A percentile compares a stretch with the other conserved stretches of the same genome.
These are phyloP conservation scores for Chymomyza caudatula DNA, from an alignment of 2,888 invertebrate genomes.

Conservation along the genomic window DNA sequence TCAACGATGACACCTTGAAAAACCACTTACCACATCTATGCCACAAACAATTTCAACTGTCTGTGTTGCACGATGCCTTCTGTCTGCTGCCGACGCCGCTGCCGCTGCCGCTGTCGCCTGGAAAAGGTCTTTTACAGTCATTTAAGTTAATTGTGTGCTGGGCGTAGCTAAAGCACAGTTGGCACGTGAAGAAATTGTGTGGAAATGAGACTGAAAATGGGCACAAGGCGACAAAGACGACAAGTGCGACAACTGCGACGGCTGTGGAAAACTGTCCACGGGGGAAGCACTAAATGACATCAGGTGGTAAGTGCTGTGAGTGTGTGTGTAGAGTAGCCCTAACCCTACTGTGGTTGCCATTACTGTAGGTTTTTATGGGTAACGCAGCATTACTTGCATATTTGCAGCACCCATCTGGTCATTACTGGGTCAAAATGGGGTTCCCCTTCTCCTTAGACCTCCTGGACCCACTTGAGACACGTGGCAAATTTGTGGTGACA, in stretches of 20 bases:
- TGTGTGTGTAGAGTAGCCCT: background rate
- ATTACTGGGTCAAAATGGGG: background rate
- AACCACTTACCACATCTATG: slow-evolving; percentile 58
- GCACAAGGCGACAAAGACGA: background rate
- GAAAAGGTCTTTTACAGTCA: slow-evolving; percentile 52
- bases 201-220: slow-evolving; percentile 27
- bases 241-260: background rate
- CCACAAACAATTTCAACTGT: slow-evolving; percentile 33
- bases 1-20: slow-evolving; percentile 43
- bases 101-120: too few species aligned
- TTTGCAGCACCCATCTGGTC: background rate
- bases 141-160: slow-evolving; percentile 60
- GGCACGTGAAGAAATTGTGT: slow-evolving; percentile 41
- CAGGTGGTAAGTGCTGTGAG: background rate
- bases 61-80: background rate
- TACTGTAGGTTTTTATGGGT: background rate
- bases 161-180: background rate
- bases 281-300: background rate
- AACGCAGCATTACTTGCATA: background rate
- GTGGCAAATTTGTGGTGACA: background rate
- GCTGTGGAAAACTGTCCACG: background rate
- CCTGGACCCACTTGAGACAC: too few species aligned
- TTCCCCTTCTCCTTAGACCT: background rate
- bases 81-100: background rate
- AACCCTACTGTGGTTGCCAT: background rate